Percentiles rank a stretch among this genome's conserved stretches.
These are phyloP conservation scores for Eptesicus fuscus DNA, from an alignment of 2,113 vertebrate species.

Conservation along the genomic window DNA sequence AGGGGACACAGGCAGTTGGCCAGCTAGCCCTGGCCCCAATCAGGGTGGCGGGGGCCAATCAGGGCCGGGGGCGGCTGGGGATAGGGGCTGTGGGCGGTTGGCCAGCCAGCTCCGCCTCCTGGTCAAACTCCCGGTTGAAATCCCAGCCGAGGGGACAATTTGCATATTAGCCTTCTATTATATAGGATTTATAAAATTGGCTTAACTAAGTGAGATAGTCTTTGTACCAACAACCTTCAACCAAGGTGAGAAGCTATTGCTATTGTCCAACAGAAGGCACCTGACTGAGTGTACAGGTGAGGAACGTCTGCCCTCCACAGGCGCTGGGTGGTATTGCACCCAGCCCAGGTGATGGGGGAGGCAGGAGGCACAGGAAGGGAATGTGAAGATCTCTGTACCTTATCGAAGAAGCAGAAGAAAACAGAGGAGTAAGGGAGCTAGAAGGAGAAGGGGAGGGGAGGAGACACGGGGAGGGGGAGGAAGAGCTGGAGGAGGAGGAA, in stretches of 20 bases:
- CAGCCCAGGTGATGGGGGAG: rapidly evolving
- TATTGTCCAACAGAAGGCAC: neutral
- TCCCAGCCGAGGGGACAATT: too few relatives aligned
- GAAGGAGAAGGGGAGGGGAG: too few relatives aligned
- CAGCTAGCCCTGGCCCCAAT: too few relatives aligned
- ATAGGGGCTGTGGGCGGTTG: too few relatives aligned
- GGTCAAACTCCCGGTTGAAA: too few relatives aligned
- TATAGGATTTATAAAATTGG: neutral
- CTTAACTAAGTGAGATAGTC: neutral
- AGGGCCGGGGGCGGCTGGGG: too few relatives aligned
- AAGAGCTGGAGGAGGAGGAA: neutral
- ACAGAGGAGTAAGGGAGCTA: too few relatives aligned
- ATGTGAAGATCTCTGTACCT: neutral
- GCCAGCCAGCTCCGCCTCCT: too few relatives aligned
- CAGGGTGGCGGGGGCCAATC: too few relatives aligned
- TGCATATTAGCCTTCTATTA: too few relatives aligned
- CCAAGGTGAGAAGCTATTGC: neutral
- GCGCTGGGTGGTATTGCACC: rapidly evolving
- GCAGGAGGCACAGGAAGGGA: neutral
- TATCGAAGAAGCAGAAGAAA: neutral
- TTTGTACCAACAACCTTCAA: neutral
- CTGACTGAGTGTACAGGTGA: neutral
- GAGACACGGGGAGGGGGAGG: rapidly evolving
- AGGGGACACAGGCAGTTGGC: too few relatives aligned
- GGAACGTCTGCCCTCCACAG: neutral